phyloP scores from a whole-genome alignment of 1,140 invertebrate genomes.

The Drosophila willistoni region DNA sequence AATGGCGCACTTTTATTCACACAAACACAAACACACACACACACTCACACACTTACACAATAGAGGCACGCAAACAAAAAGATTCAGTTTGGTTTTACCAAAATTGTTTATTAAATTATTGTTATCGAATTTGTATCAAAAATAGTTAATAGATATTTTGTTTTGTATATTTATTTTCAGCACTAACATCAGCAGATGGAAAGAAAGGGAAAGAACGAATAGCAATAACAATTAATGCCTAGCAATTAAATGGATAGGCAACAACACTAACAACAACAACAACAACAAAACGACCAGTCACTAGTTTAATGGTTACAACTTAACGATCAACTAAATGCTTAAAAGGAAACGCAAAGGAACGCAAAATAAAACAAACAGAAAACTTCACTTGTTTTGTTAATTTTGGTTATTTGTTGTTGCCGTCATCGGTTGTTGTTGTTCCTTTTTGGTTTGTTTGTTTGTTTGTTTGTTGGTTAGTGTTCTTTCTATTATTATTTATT shows the following conservation, averaged over 20 bases:
- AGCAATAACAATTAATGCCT: conserved; percentile 17
- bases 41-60: background rate
- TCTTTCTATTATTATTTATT: background rate
- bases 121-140: conserved; percentile 31
- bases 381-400: conserved; percentile 26
- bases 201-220: background rate
- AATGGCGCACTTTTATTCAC: conserved; percentile 18
- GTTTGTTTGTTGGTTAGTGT: background rate
- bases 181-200: conserved; percentile 25
- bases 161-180: conserved; percentile 6
- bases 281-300: conserved; percentile 21
- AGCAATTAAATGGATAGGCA: conserved; percentile 15
- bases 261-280: conserved; percentile 13
- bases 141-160: conserved; percentile 30
- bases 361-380: background rate
- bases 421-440: conserved; percentile 3
- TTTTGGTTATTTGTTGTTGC: background rate
- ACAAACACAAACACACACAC: background rate
- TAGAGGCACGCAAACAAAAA: background rate
- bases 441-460: background rate
- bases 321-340: conserved; percentile 15
- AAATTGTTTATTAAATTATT: background rate
- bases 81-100: background rate
- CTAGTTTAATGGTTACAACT: conserved; percentile 7
- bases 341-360: conserved; percentile 1